Percentiles rank a stretch among this genome's conserved stretches.
Evolutionary conservation across 2,888 invertebrate genomes (phyloP).

Genomic region (Epirrhoe alternata): DNA sequence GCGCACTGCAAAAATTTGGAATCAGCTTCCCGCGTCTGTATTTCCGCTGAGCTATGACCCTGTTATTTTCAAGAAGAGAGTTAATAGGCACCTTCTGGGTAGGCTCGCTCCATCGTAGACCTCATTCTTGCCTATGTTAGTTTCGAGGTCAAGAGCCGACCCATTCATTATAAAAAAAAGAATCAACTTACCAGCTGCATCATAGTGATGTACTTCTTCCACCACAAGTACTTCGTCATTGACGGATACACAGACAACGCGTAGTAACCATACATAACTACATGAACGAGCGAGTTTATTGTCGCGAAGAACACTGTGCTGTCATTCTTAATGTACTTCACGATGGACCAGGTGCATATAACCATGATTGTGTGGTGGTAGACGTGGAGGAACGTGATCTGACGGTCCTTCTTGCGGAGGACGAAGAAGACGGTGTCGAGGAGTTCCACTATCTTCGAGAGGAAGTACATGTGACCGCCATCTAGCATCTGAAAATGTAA

Average conservation of each 20-base stretch:
- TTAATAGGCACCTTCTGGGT: too few species aligned
- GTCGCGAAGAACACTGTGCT: constrained; percentile 88
- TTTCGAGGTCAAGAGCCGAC: too few species aligned
- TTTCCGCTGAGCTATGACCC: too few species aligned
- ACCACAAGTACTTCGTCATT: constrained; percentile 90
- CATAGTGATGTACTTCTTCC: constrained; percentile 92
- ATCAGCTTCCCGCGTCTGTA: too few species aligned
- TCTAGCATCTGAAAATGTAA: constrained; percentile 47
- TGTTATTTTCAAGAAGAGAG: too few species aligned
- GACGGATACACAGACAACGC: constrained; percentile 88
- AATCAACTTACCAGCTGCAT: constrained; percentile 88
- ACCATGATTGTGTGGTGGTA: constrained; percentile 92
- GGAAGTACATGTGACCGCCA: constrained; percentile 86
- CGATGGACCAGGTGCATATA: constrained; percentile 88
- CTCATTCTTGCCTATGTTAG: too few species aligned
- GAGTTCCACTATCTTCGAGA: constrained; percentile 89
- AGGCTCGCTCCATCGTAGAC: too few species aligned
- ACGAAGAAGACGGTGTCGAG: constrained; percentile 94
- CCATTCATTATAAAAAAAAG: too few species aligned
- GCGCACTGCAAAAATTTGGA: too few species aligned
- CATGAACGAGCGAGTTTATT: constrained; percentile 89
- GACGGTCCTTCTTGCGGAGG: constrained; percentile 89
- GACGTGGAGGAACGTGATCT: constrained; percentile 93
- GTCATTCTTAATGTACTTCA: constrained; percentile 89
- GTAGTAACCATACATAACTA: constrained; percentile 92